Percentiles rank a stretch among this genome's conserved stretches.
Evolutionary conservation across 2,888 invertebrate species (phyloP).

Genomic region (Adelphocoris suturalis): DNA sequence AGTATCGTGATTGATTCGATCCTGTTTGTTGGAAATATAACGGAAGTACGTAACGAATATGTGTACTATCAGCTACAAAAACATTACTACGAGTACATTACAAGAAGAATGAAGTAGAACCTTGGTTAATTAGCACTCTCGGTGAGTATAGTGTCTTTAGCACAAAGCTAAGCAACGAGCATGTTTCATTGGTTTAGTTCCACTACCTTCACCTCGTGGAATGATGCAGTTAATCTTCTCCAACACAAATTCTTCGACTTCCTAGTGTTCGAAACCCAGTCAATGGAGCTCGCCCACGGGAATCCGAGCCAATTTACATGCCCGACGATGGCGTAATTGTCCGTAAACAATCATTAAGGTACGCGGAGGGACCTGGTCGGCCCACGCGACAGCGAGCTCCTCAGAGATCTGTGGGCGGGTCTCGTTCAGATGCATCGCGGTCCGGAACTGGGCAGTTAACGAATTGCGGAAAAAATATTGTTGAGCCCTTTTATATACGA

Average conservation of each 20-base stretch:
- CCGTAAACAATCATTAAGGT: slow-evolving; percentile 52
- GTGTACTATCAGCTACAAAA: too few species aligned
- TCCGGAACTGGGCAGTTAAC: slow-evolving; percentile 16
- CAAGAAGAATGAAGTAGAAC: too few species aligned
- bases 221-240: slow-evolving; percentile 5
- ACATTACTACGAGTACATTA: too few species aligned
- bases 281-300: slow-evolving; percentile 49
- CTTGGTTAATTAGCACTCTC: too few species aligned
- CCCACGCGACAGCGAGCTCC: not conserved
- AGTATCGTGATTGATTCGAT: too few species aligned
- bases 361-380: not conserved
- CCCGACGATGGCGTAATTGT: slow-evolving; percentile 53
- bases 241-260: slow-evolving; percentile 17
- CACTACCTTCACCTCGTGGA: not conserved
- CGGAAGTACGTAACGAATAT: too few species aligned
- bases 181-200: too few species aligned
- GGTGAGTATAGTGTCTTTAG: too few species aligned
- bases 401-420: not conserved
- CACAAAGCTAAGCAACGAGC: too few species aligned
- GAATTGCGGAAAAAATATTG: not conserved
- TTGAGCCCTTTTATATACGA: too few species aligned
- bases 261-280: slow-evolving; percentile 34
- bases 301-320: slow-evolving; percentile 36
- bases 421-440: not conserved
- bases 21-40: too few species aligned